These are phyloP conservation scores for Phytoseiulus persimilis DNA, from an alignment of 2,888 invertebrate species.

Conservation along the genomic window DNA sequence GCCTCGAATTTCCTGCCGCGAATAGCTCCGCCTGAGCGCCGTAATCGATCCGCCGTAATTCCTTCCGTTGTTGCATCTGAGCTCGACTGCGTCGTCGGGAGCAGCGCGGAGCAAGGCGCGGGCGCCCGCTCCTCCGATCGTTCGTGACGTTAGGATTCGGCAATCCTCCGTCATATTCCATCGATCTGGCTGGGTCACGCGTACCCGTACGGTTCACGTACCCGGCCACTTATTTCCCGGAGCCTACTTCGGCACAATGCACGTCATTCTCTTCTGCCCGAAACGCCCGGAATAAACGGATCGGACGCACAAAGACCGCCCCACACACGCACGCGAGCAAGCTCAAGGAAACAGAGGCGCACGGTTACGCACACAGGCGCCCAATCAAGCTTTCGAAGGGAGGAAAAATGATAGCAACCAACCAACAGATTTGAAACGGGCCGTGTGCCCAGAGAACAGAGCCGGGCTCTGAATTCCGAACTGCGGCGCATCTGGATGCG, in stretches of 20 bases:
- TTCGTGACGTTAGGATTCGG: background rate
- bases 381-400: background rate
- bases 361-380: background rate
- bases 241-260: background rate
- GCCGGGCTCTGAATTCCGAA: background rate
- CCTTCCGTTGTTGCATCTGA: background rate
- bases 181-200: background rate
- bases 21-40: background rate
- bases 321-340: background rate
- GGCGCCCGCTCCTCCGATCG: background rate
- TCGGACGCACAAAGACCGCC: background rate
- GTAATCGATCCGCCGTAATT: background rate
- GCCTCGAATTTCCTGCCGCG: background rate
- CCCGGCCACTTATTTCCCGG: background rate
- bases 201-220: too few species aligned
- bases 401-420: background rate
- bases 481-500: background rate
- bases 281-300: background rate
- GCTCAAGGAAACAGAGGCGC: background rate
- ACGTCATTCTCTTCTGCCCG: background rate
- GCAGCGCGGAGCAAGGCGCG: background rate
- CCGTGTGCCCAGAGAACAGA: background rate
- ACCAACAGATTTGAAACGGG: background rate
- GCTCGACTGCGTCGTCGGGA: background rate
- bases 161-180: background rate